Evolutionary conservation across 2,888 invertebrate species (phyloP).

Genomic region (Spisula solida): DNA sequence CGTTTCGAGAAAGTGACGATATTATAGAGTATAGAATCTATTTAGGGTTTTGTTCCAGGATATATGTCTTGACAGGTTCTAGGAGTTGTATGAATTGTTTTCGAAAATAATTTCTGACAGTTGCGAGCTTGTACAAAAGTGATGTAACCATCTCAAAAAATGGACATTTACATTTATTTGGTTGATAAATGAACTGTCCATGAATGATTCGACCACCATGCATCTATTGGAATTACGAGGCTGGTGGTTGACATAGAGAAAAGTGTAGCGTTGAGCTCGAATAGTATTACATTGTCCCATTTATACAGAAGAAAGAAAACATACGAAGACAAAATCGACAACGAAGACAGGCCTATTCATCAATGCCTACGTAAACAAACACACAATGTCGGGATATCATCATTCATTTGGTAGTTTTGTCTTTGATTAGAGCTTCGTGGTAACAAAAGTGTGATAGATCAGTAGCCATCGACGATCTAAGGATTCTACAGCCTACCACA

Average conservation of each 20-base stretch:
- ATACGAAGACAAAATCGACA: neutral
- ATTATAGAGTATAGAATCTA: too few relatives aligned
- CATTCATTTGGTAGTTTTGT: neutral
- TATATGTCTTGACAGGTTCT: too few relatives aligned
- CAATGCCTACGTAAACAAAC: neutral
- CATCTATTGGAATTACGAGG: neutral
- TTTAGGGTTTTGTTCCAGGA: too few relatives aligned
- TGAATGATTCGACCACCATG: neutral
- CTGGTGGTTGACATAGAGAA: neutral
- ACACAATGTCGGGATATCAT: neutral
- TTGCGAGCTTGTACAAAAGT: neutral
- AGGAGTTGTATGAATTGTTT: neutral
- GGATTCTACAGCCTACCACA: too few relatives aligned
- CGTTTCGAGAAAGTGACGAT: too few relatives aligned
- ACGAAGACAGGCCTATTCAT: conserved; percentile 6
- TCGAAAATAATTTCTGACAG: neutral
- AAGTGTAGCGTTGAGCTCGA: neutral
- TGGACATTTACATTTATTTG: neutral
- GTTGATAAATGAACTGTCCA: neutral
- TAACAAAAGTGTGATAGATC: neutral
- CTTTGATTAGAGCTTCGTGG: neutral
- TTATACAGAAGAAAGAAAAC: neutral
- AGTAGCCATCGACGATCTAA: too few relatives aligned
- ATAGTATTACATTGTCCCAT: neutral
- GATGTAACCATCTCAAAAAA: neutral